Base-by-base conservation (phyloP, 2,888 invertebrate species). In the Caenorhabditis doughertyi region DNA sequence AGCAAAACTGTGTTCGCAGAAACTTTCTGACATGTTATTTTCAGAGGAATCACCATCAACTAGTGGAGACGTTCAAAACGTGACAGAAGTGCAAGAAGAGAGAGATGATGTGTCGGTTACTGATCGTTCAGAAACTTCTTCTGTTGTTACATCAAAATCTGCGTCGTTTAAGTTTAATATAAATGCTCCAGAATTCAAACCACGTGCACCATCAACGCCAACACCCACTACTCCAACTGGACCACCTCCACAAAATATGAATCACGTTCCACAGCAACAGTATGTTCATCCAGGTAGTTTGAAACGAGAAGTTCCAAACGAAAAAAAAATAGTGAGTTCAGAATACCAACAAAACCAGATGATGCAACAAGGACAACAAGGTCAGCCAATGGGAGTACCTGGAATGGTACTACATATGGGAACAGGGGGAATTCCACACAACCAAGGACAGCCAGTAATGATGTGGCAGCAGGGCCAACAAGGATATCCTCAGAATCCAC, bases 181-280 rank as follows among this genome's bases (percentile, higher is more conserved):
- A 18, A 83, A 88, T 71, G 88, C 88, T 21, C 85, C 87, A 7
- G 87, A 83, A 23, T 88, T 88, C 60, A 86, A 85, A 32, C 88
- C 88, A 47, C 60, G 71, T 18, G 47, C 83, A 32, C 58, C 83
- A 3, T 42, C 84, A 2, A 79, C 76, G 18, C 85, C 83, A 23
- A 73, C 84, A 18, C 84, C 87, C 0, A 74, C 79, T 5, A 82
- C 83, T 3, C 83, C 81, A 18, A 83, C 81, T 25, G 73, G 62
- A 23, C 77, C 68, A 27, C 9, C 18, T 29, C n/a, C 55, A 9
- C 51, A 35, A n/a, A 62, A 32, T 13, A 9, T 58, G 21, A 32
- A 25, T 21, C 64, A 35, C 3, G 32, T 79, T 7, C 62, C 39
- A 23, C 58, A 51, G 27, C 67, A 67, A 18, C 74, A n/a, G n/a